phyloP scores from a whole-genome alignment of 2,888 invertebrate genomes.

The Stenurella melanura region DNA sequence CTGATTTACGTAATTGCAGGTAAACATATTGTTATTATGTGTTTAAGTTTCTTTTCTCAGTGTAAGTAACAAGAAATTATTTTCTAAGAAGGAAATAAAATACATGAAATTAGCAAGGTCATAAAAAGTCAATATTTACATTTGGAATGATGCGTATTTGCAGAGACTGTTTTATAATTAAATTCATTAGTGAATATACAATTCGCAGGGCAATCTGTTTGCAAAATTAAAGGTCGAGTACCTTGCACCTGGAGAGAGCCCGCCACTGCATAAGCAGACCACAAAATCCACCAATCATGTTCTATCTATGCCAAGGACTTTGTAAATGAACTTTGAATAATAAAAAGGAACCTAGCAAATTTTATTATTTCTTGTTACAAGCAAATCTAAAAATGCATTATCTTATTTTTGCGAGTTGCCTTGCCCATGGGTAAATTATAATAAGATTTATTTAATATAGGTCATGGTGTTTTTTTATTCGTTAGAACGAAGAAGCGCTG shows the following conservation, averaged over 20 bases:
- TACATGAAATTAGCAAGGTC: too few species aligned
- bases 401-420: slow-evolving; percentile 6
- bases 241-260: not conserved
- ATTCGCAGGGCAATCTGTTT: not conserved
- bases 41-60: too few species aligned
- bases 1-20: too few species aligned
- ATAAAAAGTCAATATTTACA: too few species aligned
- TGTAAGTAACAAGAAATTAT: too few species aligned
- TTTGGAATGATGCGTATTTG: too few species aligned
- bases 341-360: slow-evolving; percentile 22
- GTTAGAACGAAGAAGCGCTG: too few species aligned
- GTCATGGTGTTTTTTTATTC: not conserved
- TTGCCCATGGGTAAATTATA: not conserved
- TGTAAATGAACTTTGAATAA: slow-evolving; percentile 12
- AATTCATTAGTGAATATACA: not conserved
- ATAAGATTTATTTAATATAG: slow-evolving; percentile 9
- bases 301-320: slow-evolving; percentile 35
- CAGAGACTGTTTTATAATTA: too few species aligned
- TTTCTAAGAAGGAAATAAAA: too few species aligned
- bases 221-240: not conserved
- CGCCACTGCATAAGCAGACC: slow-evolving; percentile 21
- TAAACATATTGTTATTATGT: too few species aligned
- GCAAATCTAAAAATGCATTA: slow-evolving; percentile 31
- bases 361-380: slow-evolving; percentile 22
- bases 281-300: slow-evolving; percentile 23